phyloP scores from a whole-genome alignment of 2,113 vertebrate species.

The Notechis scutatus region DNA sequence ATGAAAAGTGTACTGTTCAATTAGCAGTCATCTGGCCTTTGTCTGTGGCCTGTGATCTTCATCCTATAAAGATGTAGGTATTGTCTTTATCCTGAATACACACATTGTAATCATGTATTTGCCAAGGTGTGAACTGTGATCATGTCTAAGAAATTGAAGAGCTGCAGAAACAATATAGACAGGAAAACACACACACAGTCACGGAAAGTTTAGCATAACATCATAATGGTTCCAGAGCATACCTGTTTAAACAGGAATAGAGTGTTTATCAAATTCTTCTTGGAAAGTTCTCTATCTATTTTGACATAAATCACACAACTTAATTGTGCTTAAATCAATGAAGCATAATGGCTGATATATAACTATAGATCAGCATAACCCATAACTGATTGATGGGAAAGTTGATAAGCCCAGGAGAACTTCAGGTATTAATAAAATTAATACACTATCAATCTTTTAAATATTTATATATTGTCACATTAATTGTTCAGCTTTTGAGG shows the following conservation, averaged over 20 bases:
- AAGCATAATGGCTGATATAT: not conserved
- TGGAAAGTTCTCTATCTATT: not conserved
- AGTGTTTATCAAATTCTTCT: not conserved
- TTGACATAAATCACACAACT: not conserved
- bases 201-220: not conserved
- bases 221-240: not conserved
- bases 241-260: not conserved
- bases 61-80: slow-evolving; percentile 19
- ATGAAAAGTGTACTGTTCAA: slow-evolving; percentile 42
- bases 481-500: not conserved
- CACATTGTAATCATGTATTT: slow-evolving; percentile 52
- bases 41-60: slow-evolving; percentile 43
- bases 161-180: not conserved
- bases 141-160: not conserved
- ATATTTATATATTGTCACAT: not conserved
- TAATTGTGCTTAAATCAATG: not conserved
- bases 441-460: not conserved
- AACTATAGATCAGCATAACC: not conserved
- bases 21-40: slow-evolving; percentile 34
- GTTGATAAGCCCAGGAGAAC: not conserved
- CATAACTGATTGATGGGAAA: not conserved
- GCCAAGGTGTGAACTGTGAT: not conserved
- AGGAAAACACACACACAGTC: not conserved
- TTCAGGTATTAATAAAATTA: not conserved
- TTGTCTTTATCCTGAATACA: slow-evolving; percentile 48